Evolutionary conservation across 2,113 vertebrate genomes (phyloP), one percentile per base, ranked within the genome.

Genomic region (Sialia sialis): DNA sequence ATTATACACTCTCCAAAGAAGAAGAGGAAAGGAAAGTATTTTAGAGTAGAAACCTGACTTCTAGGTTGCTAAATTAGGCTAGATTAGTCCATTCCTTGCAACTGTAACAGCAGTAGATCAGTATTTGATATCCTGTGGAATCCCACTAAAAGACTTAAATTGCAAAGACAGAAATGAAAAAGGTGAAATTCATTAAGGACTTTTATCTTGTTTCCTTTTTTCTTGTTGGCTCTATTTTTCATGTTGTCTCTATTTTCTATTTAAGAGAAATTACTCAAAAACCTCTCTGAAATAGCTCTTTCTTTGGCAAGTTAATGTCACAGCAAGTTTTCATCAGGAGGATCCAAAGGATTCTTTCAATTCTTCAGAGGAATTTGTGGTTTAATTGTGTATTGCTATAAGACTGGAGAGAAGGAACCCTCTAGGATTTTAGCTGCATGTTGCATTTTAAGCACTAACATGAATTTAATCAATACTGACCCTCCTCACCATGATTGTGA

Each of bases 91-190:
- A 1, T 73, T 79, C 13, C 58, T 91, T 73, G 67, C 51, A 95
- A 89, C 60, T 90, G 59, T 93, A 94, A 92, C 72, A 97, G 82
- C 60, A 82, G 29, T 89, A 93, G 87, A 94, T 87, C 43, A 69
- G 34, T n/a, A 21, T 90, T 92, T 91, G 34, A 43, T 4, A 18
- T 95, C 87, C 78, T 87, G 43, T 84, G 94, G 46, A 91, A 91
- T 88, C 94, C 87, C 75, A 82, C 54, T 85, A 79, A 94, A 94
- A 92, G 59, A 55, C 60, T 91, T 88, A 91, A 92, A 95, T 95
- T 97, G 79, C 38, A 72, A 83, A 52, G 30, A 1, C 10, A 90
- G 94, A 97, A 69, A 29, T 83, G 26, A 86, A 88, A 89, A 60
- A 44, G 80, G 70, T 94, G 95, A 81, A 70, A 82, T 95, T 96